Evolutionary conservation across 1,140 invertebrate species (phyloP).

Genomic region (Scaptodrosophila lebanonensis): DNA sequence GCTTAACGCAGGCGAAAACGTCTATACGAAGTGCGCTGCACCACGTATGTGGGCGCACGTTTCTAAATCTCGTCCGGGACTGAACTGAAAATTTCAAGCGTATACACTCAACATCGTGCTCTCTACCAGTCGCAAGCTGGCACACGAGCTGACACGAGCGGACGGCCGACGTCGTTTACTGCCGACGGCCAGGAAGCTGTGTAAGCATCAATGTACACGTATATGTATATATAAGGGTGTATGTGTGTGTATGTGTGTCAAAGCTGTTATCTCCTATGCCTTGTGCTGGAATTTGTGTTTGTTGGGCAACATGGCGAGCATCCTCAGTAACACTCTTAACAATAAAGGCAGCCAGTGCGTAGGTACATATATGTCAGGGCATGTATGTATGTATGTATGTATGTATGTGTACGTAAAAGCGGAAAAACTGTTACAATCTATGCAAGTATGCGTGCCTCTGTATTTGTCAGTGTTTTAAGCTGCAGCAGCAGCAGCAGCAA

Average conservation of each 20-base stretch:
- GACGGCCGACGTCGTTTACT: too few species aligned
- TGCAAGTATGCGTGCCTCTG: conserved; percentile 7
- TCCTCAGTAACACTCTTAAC: conserved; percentile 70
- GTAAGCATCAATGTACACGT: too few species aligned
- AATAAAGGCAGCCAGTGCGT: conserved; percentile 40
- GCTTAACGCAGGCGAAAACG: not conserved
- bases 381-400: not conserved
- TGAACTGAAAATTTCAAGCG: conserved; percentile 71
- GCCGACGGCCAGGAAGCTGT: conserved; percentile 39
- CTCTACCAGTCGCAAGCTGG: too few species aligned
- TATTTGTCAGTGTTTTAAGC: conserved; percentile 36
- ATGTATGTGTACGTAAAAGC: conserved; percentile 45
- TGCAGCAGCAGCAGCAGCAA: conserved; percentile 22
- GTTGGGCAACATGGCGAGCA: conserved; percentile 69
- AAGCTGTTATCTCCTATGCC: conserved; percentile 48
- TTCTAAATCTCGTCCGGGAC: conserved; percentile 74
- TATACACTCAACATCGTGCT: too few species aligned
- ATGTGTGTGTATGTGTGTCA: conserved; percentile 20
- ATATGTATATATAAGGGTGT: not conserved
- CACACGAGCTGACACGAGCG: too few species aligned
- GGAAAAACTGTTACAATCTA: conserved; percentile 44
- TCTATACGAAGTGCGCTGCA: not conserved
- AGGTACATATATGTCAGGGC: not conserved
- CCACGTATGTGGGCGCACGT: conserved; percentile 53
- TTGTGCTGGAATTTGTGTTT: conserved; percentile 73